These are phyloP conservation scores for Phoxinus phoxinus DNA, from an alignment of 2,113 vertebrate species.

Conservation along the genomic window DNA sequence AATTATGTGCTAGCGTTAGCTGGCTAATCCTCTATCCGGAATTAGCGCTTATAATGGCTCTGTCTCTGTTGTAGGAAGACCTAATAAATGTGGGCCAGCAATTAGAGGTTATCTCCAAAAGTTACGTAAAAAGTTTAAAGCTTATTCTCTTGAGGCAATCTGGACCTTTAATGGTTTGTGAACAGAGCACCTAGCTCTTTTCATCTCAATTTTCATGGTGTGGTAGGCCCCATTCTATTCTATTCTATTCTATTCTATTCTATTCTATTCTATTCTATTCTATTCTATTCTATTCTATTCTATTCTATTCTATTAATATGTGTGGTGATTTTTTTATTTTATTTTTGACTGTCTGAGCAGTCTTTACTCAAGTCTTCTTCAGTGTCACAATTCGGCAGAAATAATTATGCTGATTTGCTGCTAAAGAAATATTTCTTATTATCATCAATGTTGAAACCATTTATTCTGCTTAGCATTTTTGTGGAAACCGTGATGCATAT, in stretches of 20 bases:
- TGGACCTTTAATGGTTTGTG: neutral
- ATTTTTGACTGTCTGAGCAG: too few relatives aligned
- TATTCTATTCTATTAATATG: neutral
- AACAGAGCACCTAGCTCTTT: neutral
- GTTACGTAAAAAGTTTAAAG: conserved; percentile 19
- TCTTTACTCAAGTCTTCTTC: too few relatives aligned
- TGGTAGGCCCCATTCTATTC: neutral
- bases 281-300: too few relatives aligned
- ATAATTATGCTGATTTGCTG: too few relatives aligned
- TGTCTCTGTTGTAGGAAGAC: conserved; percentile 35
- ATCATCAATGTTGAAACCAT: neutral
- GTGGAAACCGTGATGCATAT: too few relatives aligned
- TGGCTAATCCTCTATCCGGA: conserved; percentile 31
- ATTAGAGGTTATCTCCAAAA: conserved; percentile 40
- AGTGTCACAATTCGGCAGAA: too few relatives aligned
- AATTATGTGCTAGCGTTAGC: conserved; percentile 42
- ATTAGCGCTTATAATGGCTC: conserved; percentile 30
- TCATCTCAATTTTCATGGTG: neutral
- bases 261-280: neutral
- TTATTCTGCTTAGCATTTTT: too few relatives aligned
- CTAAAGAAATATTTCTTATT: too few relatives aligned
- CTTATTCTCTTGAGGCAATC: neutral
- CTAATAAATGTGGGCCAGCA: conserved; percentile 41
- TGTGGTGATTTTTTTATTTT: neutral
- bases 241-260: conserved; percentile 5